These are phyloP conservation scores for Dysdera silvatica DNA, from an alignment of 1,140 invertebrate species.

Conservation along the genomic window DNA sequence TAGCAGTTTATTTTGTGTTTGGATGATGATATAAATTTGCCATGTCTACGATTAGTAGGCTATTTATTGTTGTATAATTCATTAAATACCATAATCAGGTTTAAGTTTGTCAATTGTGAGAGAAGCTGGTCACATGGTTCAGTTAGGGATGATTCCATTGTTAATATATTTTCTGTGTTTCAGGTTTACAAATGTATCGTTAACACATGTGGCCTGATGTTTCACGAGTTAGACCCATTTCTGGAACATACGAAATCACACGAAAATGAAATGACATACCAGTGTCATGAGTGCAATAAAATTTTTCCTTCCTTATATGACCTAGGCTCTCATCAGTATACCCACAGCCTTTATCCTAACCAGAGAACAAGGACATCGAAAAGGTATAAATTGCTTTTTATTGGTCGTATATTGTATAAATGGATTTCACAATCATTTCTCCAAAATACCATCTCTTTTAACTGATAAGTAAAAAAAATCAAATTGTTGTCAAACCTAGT, in stretches of 20 bases:
- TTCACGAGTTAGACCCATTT: slow-evolving; percentile 56
- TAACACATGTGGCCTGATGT: slow-evolving; percentile 53
- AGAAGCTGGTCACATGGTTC: too few species aligned
- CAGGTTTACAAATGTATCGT: slow-evolving; percentile 61
- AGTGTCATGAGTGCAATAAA: slow-evolving; percentile 56
- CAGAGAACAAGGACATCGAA: slow-evolving; percentile 43
- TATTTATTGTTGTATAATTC: too few species aligned
- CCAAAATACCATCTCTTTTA: neutral
- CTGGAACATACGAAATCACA: slow-evolving; percentile 53
- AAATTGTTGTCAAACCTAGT: too few species aligned
- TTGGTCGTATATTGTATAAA: neutral
- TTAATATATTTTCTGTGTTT: slow-evolving; percentile 33
- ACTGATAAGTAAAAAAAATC: too few species aligned
- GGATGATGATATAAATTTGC: too few species aligned
- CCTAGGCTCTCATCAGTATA: slow-evolving; percentile 56
- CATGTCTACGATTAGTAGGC: too few species aligned
- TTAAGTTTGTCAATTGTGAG: too few species aligned
- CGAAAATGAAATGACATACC: slow-evolving; percentile 54
- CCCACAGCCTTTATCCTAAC: slow-evolving; percentile 49
- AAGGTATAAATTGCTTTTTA: slow-evolving; percentile 39
- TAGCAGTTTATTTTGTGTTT: too few species aligned
- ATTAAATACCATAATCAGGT: too few species aligned
- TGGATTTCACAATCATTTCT: neutral
- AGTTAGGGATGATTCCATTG: too few species aligned
- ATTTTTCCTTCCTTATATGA: slow-evolving; percentile 54